Base-by-base conservation (phyloP, 2,888 invertebrate species). In the Ornithoptera priamus region DNA sequence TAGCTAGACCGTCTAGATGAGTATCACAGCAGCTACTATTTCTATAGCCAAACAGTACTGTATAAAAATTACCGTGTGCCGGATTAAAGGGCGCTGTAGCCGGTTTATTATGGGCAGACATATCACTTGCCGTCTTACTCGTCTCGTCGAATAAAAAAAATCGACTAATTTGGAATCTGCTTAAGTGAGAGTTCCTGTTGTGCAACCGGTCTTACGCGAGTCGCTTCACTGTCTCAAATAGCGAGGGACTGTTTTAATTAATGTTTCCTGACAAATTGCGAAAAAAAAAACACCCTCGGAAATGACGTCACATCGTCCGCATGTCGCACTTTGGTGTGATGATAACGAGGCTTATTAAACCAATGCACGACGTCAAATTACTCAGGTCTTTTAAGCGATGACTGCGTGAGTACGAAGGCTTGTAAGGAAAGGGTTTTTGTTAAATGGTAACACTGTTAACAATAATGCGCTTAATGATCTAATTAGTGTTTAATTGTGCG, bases 171-270 rank as follows among this genome's bases (percentile, higher is more conserved):
- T 5, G 18, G 15, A 5, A 5, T 18, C 18, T 50, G 50, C 50
- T 50, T 24, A 20, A 36, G 30, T 18, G 39, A 39, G 39, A 39
- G 70, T 79, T 73, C 77, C 39, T 20, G 74, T 73, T 83, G 79
- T 80, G 75, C 71, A 73, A 75, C 79, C 73, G 73, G 78, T 77
- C 58, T 77, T 70, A 75, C 71, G 68, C 75, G 74, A 78, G 79
- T 79, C 80, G 79, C 81, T 80, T 78, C 78, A 80, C 77, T 82
- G 84, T 86, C 83, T 86, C 85, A 82, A 85, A 85, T 82, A 78
- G 78, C 83, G 78, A 77, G 85, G 85, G 86, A 84, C 83, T 83
- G 81, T 86, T 88, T 88, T 86, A 88, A 89, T 89, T 88, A 87
- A 87, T 86, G 83, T 86, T 83, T 80, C 78, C 80, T 80, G 82